Evolutionary conservation across 2,113 vertebrate genomes (phyloP).

Genomic region (Ia io): DNA sequence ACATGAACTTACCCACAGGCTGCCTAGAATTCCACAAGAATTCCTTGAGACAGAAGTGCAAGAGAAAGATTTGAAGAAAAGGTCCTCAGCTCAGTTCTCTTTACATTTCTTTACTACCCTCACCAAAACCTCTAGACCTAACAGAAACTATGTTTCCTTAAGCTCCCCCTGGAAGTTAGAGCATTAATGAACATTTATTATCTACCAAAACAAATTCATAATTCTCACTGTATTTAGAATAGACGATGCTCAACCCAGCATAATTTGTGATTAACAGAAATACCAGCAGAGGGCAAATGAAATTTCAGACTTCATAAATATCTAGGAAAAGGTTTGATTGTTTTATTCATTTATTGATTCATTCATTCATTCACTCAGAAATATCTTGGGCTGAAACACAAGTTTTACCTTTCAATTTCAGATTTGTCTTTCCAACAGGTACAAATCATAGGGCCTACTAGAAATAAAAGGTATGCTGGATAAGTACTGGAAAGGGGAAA

Average conservation of each 20-base stretch:
- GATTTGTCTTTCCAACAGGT: not conserved
- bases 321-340: not conserved
- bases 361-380: not conserved
- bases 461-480: not conserved
- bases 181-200: not conserved
- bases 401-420: not conserved
- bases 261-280: not conserved
- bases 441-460: not conserved
- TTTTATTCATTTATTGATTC: not conserved
- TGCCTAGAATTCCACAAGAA: not conserved
- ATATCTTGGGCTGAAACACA: not conserved
- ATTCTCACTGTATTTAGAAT: not conserved
- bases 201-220: not conserved
- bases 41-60: not conserved
- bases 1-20: not conserved
- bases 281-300: not conserved
- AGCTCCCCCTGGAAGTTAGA: not conserved
- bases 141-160: not conserved
- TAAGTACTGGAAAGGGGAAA: not conserved
- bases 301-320: not conserved
- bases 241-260: not conserved
- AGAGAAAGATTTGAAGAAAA: not conserved
- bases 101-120: not conserved
- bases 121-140: not conserved
- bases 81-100: not conserved